A percentile compares a stretch with the other conserved stretches of the same genome.
Evolutionary conservation across 35 echinoderm and acorn worm genomes (phyloP).

Genomic region (Lytechinus pictus): DNA sequence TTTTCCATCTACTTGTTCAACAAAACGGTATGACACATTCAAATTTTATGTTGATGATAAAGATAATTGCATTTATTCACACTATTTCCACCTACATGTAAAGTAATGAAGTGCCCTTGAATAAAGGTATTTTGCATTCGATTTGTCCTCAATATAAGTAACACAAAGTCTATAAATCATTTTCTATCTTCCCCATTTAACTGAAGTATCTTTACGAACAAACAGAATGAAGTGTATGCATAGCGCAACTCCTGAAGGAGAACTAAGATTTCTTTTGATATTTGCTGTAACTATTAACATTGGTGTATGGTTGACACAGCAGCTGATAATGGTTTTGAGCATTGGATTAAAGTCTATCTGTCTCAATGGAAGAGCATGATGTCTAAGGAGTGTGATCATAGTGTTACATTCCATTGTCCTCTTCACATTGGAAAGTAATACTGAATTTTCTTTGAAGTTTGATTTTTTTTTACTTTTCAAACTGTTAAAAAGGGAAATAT

Average conservation of each 20-base stretch:
- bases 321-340: not conserved
- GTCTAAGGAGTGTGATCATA: not conserved
- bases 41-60: too few relatives aligned
- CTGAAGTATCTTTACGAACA: not conserved
- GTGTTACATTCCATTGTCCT: not conserved
- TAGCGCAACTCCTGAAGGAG: not conserved
- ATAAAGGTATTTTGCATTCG: too few relatives aligned
- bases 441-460: too few relatives aligned
- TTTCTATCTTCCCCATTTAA: not conserved
- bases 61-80: too few relatives aligned
- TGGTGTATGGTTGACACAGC: not conserved
- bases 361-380: not conserved
- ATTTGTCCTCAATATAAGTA: not conserved
- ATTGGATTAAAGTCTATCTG: not conserved
- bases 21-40: too few relatives aligned
- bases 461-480: too few relatives aligned
- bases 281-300: not conserved
- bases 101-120: too few relatives aligned
- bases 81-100: too few relatives aligned
- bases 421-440: not conserved
- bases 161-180: not conserved
- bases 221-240: not conserved
- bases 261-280: not conserved
- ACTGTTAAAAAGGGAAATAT: too few relatives aligned
- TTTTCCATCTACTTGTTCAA: too few relatives aligned